Base-by-base conservation (phyloP, 37 sponge, comb jelly and placozoan genomes). In the Bolinopsis microptera region DNA sequence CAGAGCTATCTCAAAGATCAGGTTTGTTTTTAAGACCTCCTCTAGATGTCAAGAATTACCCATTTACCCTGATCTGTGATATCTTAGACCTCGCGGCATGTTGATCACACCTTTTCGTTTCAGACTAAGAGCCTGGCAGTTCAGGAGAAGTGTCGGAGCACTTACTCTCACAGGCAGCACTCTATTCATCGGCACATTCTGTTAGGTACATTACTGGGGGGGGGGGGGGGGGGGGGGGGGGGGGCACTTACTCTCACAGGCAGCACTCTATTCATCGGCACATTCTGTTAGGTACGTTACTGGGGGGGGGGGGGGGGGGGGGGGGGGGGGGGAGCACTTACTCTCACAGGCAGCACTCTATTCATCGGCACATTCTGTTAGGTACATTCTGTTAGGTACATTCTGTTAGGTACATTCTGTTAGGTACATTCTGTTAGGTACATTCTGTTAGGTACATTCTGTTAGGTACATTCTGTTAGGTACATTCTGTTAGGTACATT, bases 251-350 rank as follows among this genome's bases (percentile, higher is more conserved):
- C 90, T 0, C 61, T 23, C 90, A 86, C 61, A 35, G 90, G 2
- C 90, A 86, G 30, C 90, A 41, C 90, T 86, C 38, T 16, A 86
- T 86, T 1, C 90, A 86, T 48, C 41, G 61, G 5, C 90, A 86
- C 90, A 86, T 86, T 25, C 61, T 86, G 25, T n/a, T 86, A 22
- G 61, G 61, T 48, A 48, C n/a, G n/a, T n/a, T n/a, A n/a, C n/a
- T n/a, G n/a, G n/a, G n/a, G n/a, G n/a, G n/a, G n/a, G n/a, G n/a
- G n/a, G n/a, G n/a, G n/a, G n/a, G 61, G 90, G 39, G 28, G 22
- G 0, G 61, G 37, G 90, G 28, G 25, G 61, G 90, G 28, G 25
- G 61, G 3, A 86, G 61, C 18, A 33, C 90, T 1, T 28, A 86
- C 90, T 0, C 61, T 23, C 90, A 86, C 61, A 35, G 90, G 2